Base-by-base conservation (phyloP, 2,797 vertebrate genomes). In the Craterocephalus amniculus region DNA sequence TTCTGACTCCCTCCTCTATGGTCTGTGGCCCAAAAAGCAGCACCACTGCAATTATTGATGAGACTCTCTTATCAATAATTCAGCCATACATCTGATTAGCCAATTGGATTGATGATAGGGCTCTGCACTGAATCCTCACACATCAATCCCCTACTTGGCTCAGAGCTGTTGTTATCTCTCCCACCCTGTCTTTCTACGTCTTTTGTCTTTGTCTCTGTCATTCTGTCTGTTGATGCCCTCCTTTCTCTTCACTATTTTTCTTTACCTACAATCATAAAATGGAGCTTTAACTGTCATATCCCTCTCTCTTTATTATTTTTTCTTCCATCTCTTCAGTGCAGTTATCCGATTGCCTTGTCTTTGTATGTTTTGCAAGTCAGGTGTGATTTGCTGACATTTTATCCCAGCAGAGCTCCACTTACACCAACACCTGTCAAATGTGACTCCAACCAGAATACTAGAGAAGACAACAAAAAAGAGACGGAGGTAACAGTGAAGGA, bases 31-130 rank as follows among this genome's bases (percentile, higher is more conserved):
- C 84, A 24, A 83, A 89, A 84, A 81, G 76, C 72, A 81, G 70
- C 76, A 81, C 55, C 54, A 26, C 61, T 84, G 74, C 85, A 88
- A 89, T 92, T 91, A 93, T 90, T 91, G 89, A 94, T 94, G 89
- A 89, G 82, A 67, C 76, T 75, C 70, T 35, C 67, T 80, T 77
- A 93, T 94, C 88, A 93, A 94, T 93, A 93, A 93, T 93, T 93
- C 83, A 94, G 67, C 76, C 70, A 80, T 89, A 90, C 88, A 89
- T 93, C 87, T 91, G 89, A 94, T 94, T 92, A 91, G 89, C 85
- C 87, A 79, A 89, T 87, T 63, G 85, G 86, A 93, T 89, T 92
- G 86, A 93, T 88, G 85, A 88, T 67, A 22, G 57, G 58, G 18
- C 72, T 65, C 74, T 67, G 83, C 70, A 72, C 72, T 87, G 85